A percentile compares a stretch with the other conserved stretches of the same genome.
These are phyloP conservation scores for Camponotus vicinus DNA, from an alignment of 1,140 invertebrate species.

Conservation along the genomic window DNA sequence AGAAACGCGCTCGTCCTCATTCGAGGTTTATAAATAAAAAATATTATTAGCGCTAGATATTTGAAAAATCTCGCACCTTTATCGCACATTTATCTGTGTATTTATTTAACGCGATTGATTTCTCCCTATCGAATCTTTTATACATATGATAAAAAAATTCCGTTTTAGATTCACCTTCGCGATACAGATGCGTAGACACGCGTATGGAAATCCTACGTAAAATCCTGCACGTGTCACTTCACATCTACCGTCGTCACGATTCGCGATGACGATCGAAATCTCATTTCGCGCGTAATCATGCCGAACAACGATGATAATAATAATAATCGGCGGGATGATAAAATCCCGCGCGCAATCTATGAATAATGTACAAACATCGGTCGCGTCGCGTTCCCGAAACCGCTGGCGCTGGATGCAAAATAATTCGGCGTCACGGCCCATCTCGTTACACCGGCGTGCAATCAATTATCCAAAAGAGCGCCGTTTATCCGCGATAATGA, in stretches of 20 bases:
- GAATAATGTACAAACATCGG: conserved; percentile 36
- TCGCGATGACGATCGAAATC: conserved; percentile 32
- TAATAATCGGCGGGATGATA: conserved; percentile 23
- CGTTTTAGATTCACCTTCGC: conserved; percentile 16
- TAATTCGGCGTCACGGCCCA: conserved; percentile 22
- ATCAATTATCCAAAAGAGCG: conserved; percentile 62
- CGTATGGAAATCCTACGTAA: neutral
- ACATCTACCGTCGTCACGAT: neutral
- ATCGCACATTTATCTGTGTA: neutral
- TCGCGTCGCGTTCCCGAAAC: neutral
- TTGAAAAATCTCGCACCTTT: conserved; percentile 5
- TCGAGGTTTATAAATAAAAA: neutral
- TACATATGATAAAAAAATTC: neutral
- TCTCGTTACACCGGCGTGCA: conserved; percentile 43
- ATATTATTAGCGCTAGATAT: conserved; percentile 12
- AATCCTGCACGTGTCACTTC: neutral
- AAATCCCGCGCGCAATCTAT: conserved; percentile 16
- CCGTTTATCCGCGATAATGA: conserved; percentile 48
- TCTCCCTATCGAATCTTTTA: conserved; percentile 9
- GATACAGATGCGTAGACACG: neutral
- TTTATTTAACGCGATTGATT: conserved; percentile 8
- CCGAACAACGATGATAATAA: neutral
- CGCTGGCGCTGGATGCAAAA: conserved; percentile 18
- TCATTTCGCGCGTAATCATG: conserved; percentile 40
- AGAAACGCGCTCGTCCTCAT: neutral